phyloP scores from a whole-genome alignment of 2,888 invertebrate species.

The Hirtodrosophila histrioides region DNA sequence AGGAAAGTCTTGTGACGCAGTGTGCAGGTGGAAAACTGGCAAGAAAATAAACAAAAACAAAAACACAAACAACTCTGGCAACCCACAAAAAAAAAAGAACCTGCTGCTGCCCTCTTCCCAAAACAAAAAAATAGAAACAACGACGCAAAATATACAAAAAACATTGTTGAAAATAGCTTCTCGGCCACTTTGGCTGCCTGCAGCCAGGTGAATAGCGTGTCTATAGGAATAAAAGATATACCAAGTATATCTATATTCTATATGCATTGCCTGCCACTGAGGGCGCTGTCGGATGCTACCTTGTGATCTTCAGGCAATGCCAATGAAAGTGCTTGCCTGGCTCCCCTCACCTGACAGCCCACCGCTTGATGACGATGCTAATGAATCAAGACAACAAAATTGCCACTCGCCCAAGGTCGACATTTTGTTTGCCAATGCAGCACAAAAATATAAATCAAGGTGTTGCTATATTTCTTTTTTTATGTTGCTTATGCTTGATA shows the following conservation, averaged over 20 bases:
- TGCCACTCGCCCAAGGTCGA: slow-evolving; percentile 61
- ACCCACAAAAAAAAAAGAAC: no score
- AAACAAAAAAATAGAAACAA: slow-evolving; percentile 10
- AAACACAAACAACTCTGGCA: slow-evolving; percentile 25
- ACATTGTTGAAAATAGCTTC: slow-evolving; percentile 40
- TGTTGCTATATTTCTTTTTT: slow-evolving; percentile 23
- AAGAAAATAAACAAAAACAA: slow-evolving; percentile 54
- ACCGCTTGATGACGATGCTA: slow-evolving; percentile 61
- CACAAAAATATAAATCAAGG: slow-evolving; percentile 67
- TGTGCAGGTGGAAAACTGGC: slow-evolving; percentile 62
- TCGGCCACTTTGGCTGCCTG: slow-evolving; percentile 42
- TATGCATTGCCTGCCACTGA: slow-evolving; percentile 31
- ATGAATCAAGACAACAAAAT: slow-evolving; percentile 62
- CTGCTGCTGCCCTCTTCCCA: slow-evolving; percentile 39
- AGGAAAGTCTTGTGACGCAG: slow-evolving; percentile 77
- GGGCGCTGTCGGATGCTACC: slow-evolving; percentile 39
- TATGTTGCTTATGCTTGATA: slow-evolving; percentile 19
- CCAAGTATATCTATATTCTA: slow-evolving; percentile 4
- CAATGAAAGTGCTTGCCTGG: slow-evolving; percentile 63
- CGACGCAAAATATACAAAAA: slow-evolving; percentile 57
- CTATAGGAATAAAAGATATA: slow-evolving; percentile 14
- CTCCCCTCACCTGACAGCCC: slow-evolving; percentile 37
- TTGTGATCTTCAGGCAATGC: slow-evolving; percentile 72
- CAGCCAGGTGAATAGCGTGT: slow-evolving; percentile 54
- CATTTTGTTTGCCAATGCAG: slow-evolving; percentile 61